Conservation (phyloP, 2,888 invertebrate genomes). For the Oligia strigilis region DNA sequence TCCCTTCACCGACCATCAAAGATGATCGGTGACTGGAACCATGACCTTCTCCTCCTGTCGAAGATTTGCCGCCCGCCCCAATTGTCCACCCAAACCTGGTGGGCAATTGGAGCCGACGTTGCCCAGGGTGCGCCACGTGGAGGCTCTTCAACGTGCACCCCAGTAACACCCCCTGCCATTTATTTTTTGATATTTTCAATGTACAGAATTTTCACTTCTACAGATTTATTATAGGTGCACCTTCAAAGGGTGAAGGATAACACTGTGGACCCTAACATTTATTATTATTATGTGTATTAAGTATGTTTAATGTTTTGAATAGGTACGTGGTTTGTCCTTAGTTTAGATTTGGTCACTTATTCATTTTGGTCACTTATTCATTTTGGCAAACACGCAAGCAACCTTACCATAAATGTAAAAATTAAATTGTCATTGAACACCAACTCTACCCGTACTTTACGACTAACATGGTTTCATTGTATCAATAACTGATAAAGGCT, state of each 20-base stretch:
- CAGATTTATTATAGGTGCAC: too few relatives aligned
- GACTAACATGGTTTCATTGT: background rate
- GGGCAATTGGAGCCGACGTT: too few relatives aligned
- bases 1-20: too few relatives aligned
- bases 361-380: background rate
- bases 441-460: background rate
- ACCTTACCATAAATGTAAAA: background rate
- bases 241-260: conserved; percentile 6
- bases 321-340: background rate
- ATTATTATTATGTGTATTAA: conserved; percentile 11
- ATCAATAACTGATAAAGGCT: background rate
- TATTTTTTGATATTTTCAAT: too few relatives aligned
- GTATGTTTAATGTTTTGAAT: conserved; percentile 8
- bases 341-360: background rate
- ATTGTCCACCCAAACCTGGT: too few relatives aligned
- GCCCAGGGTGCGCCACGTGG: too few relatives aligned
- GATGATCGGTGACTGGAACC: too few relatives aligned
- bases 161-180: too few relatives aligned
- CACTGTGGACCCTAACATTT: background rate
- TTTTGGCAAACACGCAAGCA: background rate
- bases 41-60: too few relatives aligned
- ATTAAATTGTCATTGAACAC: background rate
- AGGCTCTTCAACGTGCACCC: too few relatives aligned
- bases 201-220: too few relatives aligned
- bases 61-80: too few relatives aligned